Conservation (phyloP, 2,797 vertebrate species). For the Bradypodion pumilum region DNA sequence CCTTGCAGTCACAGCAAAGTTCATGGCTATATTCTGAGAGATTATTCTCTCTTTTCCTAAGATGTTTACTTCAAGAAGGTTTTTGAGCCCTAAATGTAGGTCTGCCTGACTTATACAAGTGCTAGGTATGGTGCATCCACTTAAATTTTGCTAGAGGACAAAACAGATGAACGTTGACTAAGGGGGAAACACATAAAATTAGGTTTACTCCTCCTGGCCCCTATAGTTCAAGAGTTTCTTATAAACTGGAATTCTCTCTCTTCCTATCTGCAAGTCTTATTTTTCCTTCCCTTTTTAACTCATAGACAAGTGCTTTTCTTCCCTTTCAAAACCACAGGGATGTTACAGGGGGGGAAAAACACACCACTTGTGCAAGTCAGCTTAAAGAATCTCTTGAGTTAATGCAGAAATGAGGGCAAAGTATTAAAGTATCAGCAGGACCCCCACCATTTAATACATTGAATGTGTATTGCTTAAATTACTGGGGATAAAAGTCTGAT, state of each 20-base stretch:
- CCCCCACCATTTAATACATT: constrained; percentile 14
- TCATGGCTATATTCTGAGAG: not conserved
- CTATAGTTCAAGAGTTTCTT: constrained; percentile 56
- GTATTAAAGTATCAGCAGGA: constrained; percentile 48
- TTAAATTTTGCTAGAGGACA: constrained; percentile 43
- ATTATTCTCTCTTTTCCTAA: not conserved
- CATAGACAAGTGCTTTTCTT: constrained; percentile 45
- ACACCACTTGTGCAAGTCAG: constrained; percentile 32
- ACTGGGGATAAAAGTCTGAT: constrained; percentile 3
- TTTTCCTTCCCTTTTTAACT: constrained; percentile 30
- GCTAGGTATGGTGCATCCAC: not conserved
- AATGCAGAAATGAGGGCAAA: constrained; percentile 53
- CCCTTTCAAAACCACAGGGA: constrained; percentile 40
- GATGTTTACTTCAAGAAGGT: constrained; percentile 29
- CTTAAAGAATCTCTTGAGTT: constrained; percentile 46
- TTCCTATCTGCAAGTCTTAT: constrained; percentile 51
- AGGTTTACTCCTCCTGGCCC: constrained; percentile 41
- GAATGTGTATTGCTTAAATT: constrained; percentile 34
- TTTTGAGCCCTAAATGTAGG: constrained; percentile 20
- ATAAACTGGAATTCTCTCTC: not conserved
- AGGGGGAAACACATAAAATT: constrained; percentile 37
- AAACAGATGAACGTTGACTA: constrained; percentile 50
- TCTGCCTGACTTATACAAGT: constrained; percentile 22
- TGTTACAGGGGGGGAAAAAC: constrained; percentile 20
- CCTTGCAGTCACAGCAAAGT: not conserved